Conservation (phyloP, 2,888 invertebrate species). For the Tethea ocularis region DNA sequence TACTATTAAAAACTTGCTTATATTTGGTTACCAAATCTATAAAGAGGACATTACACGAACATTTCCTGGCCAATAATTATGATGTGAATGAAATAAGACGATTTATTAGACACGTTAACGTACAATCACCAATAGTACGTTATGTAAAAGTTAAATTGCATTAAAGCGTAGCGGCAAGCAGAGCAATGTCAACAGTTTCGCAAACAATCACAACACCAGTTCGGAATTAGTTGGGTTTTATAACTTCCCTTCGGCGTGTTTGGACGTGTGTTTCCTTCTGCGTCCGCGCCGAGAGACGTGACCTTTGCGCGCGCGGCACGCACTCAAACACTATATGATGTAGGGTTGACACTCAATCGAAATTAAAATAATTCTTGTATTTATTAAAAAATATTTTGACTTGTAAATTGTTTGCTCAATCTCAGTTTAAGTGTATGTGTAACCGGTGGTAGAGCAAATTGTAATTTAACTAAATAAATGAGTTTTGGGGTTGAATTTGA, state of each 20-base stretch:
- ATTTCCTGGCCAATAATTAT: not conserved
- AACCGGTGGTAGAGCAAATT: too few species aligned
- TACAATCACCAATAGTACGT: not conserved
- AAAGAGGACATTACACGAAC: not conserved
- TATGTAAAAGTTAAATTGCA: not conserved
- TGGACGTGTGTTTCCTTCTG: conserved; percentile 40
- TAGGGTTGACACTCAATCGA: not conserved
- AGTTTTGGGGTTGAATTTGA: too few species aligned
- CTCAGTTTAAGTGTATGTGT: too few species aligned
- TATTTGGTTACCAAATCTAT: not conserved
- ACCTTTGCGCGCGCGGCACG: conserved; percentile 21
- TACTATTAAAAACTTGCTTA: too few species aligned
- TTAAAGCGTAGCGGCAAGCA: not conserved
- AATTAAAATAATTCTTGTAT: not conserved
- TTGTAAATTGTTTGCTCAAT: too few species aligned
- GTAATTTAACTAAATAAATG: too few species aligned
- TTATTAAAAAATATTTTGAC: too few species aligned
- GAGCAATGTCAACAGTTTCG: not conserved
- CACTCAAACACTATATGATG: not conserved
- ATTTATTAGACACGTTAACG: not conserved
- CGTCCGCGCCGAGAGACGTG: conserved; percentile 7
- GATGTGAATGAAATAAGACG: not conserved
- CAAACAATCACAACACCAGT: conserved; percentile 13
- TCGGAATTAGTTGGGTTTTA: conserved; percentile 41
- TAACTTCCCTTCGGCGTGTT: conserved; percentile 41